phyloP scores from a whole-genome alignment of 2,797 vertebrate genomes.

The Phalanger gymnotis region DNA sequence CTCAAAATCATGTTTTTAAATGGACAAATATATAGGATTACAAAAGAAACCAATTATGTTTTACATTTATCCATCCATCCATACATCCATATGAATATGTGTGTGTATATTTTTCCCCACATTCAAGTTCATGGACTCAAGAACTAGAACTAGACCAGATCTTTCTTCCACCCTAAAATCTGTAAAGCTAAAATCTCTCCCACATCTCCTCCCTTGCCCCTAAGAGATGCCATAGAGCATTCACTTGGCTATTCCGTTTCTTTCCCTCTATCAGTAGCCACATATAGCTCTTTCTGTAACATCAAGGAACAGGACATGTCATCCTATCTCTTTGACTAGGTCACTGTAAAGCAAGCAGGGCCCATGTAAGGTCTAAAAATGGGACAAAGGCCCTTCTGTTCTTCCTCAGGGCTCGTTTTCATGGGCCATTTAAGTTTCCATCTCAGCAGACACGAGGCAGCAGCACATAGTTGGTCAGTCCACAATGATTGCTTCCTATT shows the following conservation, averaged over 20 bases:
- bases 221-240: neutral
- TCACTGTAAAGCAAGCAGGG: neutral
- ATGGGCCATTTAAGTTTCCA: accelerated
- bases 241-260: neutral
- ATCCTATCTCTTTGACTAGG: neutral
- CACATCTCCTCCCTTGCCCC: neutral
- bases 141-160: neutral
- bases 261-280: neutral
- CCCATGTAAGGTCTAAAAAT: neutral
- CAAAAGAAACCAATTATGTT: neutral
- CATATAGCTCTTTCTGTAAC: neutral
- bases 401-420: neutral
- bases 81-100: neutral
- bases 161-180: neutral
- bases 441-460: neutral
- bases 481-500: too few species aligned
- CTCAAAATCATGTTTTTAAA: neutral
- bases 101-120: neutral
- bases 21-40: neutral
- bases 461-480: neutral
- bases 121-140: neutral
- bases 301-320: neutral
- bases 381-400: neutral
- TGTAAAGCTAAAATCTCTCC: neutral
- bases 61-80: too few species aligned